Evolutionary conservation across 2,113 vertebrate species (phyloP), one percentile per base, ranked within the genome.

Genomic region (Picathartes gymnocephalus): DNA sequence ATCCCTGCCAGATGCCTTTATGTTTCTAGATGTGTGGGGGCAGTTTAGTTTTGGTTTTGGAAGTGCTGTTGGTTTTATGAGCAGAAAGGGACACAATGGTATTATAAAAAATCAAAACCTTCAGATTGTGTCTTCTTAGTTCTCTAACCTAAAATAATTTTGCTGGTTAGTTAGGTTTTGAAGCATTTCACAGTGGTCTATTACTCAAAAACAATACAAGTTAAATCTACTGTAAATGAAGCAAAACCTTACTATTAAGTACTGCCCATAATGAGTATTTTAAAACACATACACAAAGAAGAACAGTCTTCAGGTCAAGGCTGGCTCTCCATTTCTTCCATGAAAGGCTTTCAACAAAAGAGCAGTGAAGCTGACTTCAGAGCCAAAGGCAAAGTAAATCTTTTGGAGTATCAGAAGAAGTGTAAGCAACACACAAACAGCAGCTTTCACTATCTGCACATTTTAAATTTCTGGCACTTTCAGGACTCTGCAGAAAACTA

Each of bases 1-100:
- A 69, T 72, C 11, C 9, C 17, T 48, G 23, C 11, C 20, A 39
- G 4, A 47, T 37, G 20, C 6, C 10, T 60, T 47, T 60, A 51
- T 3, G 1, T 62, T 86, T 77, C 40, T 60, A 61, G 18, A 53
- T 1, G 0, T 8, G 4, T 13, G 8, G 4, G 23, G 6, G 12
- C 12, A 40, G 14, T 37, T 58, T 37, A 45, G 15, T 42, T 30
- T 53, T 2, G 4, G 6, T 57, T 22, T 82, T 88, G 13, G 28
- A 82, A 25, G 35, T 42, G 12, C 1, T 61, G 3, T 13, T 5
- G 3, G 14, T 30, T 80, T 81, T 44, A 61, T 30, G 15, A 50
- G 14, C 24, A 48, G 10, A 28, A 6, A 77, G 22, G 4, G 13
- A 68, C 7, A 62, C 6, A 31, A 19, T 4, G 4, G 0, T 77